These are phyloP conservation scores for Eidolon helvum DNA, from an alignment of 2,113 vertebrate genomes.

Conservation along the genomic window DNA sequence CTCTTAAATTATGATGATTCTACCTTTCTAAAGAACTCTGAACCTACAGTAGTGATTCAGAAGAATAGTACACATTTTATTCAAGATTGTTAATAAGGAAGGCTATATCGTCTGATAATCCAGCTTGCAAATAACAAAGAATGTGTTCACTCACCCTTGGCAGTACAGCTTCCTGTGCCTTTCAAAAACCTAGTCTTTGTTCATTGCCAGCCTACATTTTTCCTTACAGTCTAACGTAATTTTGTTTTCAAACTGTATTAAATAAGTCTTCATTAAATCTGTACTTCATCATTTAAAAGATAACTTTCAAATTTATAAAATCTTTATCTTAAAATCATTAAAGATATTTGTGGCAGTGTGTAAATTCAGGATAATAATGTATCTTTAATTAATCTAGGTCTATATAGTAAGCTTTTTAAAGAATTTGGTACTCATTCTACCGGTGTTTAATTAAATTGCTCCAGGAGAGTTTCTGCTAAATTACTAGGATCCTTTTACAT, in stretches of 20 bases:
- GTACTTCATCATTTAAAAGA: not conserved
- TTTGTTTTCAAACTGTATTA: not conserved
- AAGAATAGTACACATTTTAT: not conserved
- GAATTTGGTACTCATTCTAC: conserved; percentile 23
- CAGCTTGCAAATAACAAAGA: not conserved
- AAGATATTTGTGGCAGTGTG: not conserved
- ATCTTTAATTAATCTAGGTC: conserved; percentile 18
- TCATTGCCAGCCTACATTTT: not conserved
- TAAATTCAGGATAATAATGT: not conserved
- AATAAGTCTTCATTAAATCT: not conserved
- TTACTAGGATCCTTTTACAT: conserved; percentile 69
- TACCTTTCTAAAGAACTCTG: not conserved
- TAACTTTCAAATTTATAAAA: not conserved
- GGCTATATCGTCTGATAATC: no score
- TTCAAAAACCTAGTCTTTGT: not conserved
- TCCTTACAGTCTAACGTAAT: not conserved
- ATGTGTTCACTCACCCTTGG: not conserved
- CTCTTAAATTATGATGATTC: not conserved
- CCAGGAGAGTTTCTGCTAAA: conserved; percentile 53
- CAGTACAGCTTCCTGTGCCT: not conserved
- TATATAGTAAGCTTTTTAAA: conserved; percentile 13
- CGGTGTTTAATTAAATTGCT: conserved; percentile 74
- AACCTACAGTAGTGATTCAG: not conserved
- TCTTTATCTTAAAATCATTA: not conserved
- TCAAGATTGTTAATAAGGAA: not conserved